These are phyloP conservation scores for Hermetia illucens DNA, from an alignment of 1,140 invertebrate species.

Conservation along the genomic window DNA sequence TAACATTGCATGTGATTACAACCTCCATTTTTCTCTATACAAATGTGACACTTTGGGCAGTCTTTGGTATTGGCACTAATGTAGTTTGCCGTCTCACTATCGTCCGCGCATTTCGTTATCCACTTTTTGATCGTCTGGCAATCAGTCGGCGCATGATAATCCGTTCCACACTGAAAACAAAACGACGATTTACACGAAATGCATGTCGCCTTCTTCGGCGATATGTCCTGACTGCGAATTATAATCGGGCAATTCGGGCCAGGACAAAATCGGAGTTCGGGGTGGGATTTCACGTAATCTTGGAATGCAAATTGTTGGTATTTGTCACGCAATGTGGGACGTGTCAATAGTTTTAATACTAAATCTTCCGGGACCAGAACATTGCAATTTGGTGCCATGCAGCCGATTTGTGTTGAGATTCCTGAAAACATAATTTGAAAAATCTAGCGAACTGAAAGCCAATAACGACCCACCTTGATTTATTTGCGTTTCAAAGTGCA, in stretches of 20 bases:
- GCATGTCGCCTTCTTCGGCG: slow-evolving; percentile 32
- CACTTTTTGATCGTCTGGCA: slow-evolving; percentile 93
- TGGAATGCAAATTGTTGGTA: slow-evolving; percentile 92
- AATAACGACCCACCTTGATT: slow-evolving; percentile 55
- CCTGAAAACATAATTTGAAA: slow-evolving; percentile 24
- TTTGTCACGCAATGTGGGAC: slow-evolving; percentile 67
- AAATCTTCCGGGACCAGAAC: slow-evolving; percentile 91
- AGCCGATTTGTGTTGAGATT: slow-evolving; percentile 72
- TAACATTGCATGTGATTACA: slow-evolving; percentile 98
- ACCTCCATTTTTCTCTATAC: slow-evolving; percentile 98
- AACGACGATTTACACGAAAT: slow-evolving; percentile 37
- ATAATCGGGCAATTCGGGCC: slow-evolving; percentile 81
- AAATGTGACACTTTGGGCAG: slow-evolving; percentile 98
- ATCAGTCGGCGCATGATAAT: slow-evolving; percentile 97
- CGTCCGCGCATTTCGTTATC: slow-evolving; percentile 98
- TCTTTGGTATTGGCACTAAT: slow-evolving; percentile 95
- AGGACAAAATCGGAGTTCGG: slow-evolving; percentile 84
- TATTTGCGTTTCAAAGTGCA: slow-evolving; percentile 92
- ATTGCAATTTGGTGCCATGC: slow-evolving; percentile 90
- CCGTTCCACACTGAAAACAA: slow-evolving; percentile 82
- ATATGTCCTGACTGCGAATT: slow-evolving; percentile 27
- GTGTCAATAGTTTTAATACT: slow-evolving; percentile 70
- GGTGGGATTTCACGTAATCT: slow-evolving; percentile 91
- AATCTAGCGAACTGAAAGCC: neutral
- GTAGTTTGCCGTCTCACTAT: slow-evolving; percentile 98